Conservation (phyloP, 2,888 invertebrate species). For the Rhaphigaster nebulosa region DNA sequence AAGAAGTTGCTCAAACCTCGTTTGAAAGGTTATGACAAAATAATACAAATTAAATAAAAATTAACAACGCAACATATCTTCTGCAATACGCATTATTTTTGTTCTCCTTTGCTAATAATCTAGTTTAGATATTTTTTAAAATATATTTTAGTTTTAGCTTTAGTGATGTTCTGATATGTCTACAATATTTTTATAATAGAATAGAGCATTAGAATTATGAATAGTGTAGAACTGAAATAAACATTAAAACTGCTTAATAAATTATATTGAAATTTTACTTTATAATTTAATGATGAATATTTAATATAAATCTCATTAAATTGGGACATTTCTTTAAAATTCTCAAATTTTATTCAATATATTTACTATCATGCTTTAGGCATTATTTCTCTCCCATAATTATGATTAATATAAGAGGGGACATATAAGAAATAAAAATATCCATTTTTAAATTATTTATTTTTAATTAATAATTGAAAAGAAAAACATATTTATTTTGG, state of each 20-base stretch:
- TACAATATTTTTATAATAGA: conserved; percentile 39
- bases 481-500: neutral
- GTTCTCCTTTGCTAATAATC: neutral
- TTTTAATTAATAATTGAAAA: neutral
- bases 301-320: neutral
- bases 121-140: neutral
- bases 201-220: neutral
- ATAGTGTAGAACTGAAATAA: neutral
- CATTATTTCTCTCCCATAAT: neutral
- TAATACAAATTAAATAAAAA: neutral
- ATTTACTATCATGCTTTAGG: neutral
- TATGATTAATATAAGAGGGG: neutral
- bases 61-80: neutral
- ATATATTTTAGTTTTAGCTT: neutral
- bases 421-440: neutral
- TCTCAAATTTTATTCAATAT: neutral
- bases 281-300: neutral
- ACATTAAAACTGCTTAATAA: neutral
- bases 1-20: neutral
- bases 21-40: neutral
- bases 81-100: neutral
- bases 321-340: neutral
- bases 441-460: neutral
- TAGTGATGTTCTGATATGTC: neutral
- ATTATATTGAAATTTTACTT: neutral